These are phyloP conservation scores for Anabacerthia variegaticeps DNA, from an alignment of 2,797 vertebrate species.

Conservation along the genomic window DNA sequence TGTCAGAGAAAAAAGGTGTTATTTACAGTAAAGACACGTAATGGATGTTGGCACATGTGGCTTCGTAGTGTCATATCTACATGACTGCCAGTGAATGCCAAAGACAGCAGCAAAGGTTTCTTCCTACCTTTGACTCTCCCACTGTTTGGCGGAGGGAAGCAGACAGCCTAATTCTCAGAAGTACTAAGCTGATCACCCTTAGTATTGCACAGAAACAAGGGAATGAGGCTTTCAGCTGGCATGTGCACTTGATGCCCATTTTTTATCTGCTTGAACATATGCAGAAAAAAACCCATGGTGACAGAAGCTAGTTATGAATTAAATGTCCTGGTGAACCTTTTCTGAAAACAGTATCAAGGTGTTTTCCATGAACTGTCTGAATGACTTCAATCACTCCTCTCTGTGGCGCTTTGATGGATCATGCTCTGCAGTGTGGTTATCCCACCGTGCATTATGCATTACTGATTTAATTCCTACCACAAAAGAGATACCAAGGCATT, in stretches of 20 bases:
- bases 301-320: background rate
- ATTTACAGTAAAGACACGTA: conserved; percentile 16
- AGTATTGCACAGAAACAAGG: background rate
- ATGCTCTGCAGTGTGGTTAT: conserved; percentile 7
- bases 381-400: background rate
- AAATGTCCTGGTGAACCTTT: background rate
- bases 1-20: background rate
- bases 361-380: background rate
- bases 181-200: background rate
- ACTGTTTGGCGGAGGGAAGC: background rate
- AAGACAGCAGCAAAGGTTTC: background rate
- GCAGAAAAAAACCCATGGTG: background rate
- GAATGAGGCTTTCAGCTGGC: background rate
- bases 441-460: background rate
- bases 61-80: background rate
- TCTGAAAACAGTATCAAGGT: background rate
- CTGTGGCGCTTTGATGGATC: background rate
- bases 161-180: background rate
- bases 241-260: background rate
- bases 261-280: background rate
- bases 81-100: background rate
- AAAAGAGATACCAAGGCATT: background rate
- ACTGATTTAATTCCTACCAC: background rate
- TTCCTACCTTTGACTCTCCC: background rate
- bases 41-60: background rate